Percentiles rank a stretch among this genome's conserved stretches.
These are phyloP conservation scores for Meles meles DNA, from an alignment of 2,113 vertebrate species.

Conservation along the genomic window DNA sequence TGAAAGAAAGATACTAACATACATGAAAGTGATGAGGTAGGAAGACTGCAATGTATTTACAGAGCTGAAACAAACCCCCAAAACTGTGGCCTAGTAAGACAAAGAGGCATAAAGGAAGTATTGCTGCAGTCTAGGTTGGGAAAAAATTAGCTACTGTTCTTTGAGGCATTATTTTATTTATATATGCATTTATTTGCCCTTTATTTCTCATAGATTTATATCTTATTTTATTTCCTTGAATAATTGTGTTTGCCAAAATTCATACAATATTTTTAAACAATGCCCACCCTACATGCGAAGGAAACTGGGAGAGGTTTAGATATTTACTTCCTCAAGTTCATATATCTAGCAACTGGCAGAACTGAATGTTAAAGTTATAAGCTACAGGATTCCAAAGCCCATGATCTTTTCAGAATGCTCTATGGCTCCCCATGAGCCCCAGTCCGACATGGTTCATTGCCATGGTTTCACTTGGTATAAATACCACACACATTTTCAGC, in stretches of 20 bases:
- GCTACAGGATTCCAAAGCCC: not conserved
- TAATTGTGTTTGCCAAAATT: not conserved
- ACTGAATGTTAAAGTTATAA: not conserved
- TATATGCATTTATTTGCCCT: not conserved
- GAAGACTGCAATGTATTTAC: not conserved
- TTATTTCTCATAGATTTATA: not conserved
- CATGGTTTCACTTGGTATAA: not conserved
- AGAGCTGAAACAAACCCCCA: not conserved
- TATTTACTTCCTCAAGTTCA: not conserved
- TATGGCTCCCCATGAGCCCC: not conserved
- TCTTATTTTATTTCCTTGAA: not conserved
- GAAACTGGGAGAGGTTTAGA: not conserved
- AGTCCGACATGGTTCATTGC: not conserved
- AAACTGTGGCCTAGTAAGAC: not conserved
- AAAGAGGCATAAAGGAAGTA: not conserved
- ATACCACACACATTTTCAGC: not conserved
- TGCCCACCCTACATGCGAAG: not conserved
- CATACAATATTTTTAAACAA: not conserved
- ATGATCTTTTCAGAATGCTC: not conserved
- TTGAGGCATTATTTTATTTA: not conserved
- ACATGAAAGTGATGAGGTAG: not conserved
- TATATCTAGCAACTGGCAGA: not conserved
- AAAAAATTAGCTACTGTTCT: not conserved
- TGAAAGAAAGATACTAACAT: not conserved
- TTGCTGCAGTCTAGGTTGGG: not conserved